Conservation (phyloP, 2,113 vertebrate genomes). For the Chrysochloris asiatica region DNA sequence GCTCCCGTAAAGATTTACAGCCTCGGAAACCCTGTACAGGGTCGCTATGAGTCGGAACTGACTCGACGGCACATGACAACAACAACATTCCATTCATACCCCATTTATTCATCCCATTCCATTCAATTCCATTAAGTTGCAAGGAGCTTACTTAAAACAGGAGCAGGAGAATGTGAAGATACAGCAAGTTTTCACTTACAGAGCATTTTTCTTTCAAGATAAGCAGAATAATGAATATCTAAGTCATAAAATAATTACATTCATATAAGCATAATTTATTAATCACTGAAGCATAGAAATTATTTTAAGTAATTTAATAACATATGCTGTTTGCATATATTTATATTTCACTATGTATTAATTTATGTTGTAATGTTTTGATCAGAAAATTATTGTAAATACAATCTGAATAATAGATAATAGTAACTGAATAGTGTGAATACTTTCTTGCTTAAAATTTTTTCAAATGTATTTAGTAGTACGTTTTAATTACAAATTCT, state of each 20-base stretch:
- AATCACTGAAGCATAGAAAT: background rate
- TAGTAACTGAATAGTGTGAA: background rate
- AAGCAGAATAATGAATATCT: background rate
- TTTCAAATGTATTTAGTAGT: too few species aligned
- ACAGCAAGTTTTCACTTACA: background rate
- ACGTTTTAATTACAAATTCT: slow-evolving; percentile 32
- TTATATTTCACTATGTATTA: background rate
- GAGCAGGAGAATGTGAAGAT: background rate
- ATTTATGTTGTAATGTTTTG: background rate
- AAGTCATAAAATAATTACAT: slow-evolving; percentile 17
- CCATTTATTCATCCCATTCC: background rate
- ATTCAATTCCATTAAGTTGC: background rate
- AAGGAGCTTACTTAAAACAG: background rate
- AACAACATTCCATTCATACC: too few species aligned
- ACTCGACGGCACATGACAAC: too few species aligned
- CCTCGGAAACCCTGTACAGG: too few species aligned
- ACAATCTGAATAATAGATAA: background rate
- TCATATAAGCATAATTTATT: background rate
- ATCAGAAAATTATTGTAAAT: slow-evolving; percentile 21
- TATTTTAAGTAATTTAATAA: slow-evolving; percentile 53
- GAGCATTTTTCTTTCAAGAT: slow-evolving; percentile 8
- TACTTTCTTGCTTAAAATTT: background rate
- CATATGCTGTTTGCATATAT: slow-evolving; percentile 19
- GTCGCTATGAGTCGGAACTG: too few species aligned
- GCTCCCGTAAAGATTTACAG: too few species aligned